Base-by-base conservation (phyloP, 2,113 vertebrate species). In the Lophura nycthemera region DNA sequence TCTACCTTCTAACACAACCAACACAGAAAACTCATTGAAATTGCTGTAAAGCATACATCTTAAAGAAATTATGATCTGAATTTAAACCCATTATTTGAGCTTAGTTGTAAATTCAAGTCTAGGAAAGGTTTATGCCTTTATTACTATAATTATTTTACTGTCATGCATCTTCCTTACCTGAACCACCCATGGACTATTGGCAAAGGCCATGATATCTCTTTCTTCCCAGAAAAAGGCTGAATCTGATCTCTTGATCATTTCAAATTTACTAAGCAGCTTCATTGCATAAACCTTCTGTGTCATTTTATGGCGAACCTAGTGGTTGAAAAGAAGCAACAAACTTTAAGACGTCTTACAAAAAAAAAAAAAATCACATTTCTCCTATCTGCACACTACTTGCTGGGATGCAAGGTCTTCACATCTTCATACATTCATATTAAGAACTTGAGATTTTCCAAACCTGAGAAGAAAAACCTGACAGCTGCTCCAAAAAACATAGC, bases 221-320 rank as follows among this genome's bases (percentile, higher is more conserved):
- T 99, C 99, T 96, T 99, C 99, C 99, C 99, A 99, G 98, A 99
- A 99, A 97, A 99, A 99, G 85, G 99, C 99, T 29, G 99, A 99
- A 97, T 99, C 99, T 52, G 99, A 99, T 93, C 99, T 98, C 96
- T 99, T 99, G 97, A 99, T 99, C 99, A 99, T 99, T 98, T 99
- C 99, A 97, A 99, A 99, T 97, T 99, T 99, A 97, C 99, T 99
- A 88, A 99, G 98, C 45, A 99, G 98, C 97, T 99, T 99, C 99
- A 99, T 99, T 76, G 99, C 99, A 77, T 99, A 99, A 89, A 99
- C 99, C 56, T 99, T 99, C 97, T 99, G 99, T 56, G 99, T 99
- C 79, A 97, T 98, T 98, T 99, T 99, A 96, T 99, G 99, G 77
- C 99, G 98, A 96, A 99, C 99, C 99, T 99, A 92, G 96, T 76